Evolutionary conservation across 2,797 vertebrate genomes (phyloP).

Genomic region (Prunella strophiata): DNA sequence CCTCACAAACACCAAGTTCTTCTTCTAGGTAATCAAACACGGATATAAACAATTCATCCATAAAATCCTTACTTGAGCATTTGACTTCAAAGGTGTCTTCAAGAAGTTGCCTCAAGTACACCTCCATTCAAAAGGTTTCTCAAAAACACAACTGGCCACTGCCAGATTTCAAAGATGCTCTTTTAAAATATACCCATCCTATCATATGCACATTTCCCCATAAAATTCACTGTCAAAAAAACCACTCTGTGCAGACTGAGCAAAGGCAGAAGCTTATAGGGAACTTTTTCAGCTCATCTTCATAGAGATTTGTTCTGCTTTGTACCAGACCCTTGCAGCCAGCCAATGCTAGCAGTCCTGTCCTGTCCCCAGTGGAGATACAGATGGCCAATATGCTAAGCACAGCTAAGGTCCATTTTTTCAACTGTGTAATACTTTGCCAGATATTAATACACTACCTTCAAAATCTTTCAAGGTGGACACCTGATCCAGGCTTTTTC

Average conservation of each 20-base stretch:
- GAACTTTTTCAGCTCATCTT: neutral
- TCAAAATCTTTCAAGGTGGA: neutral
- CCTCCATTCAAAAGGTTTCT: neutral
- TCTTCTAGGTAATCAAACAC: neutral
- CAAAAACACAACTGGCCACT: neutral
- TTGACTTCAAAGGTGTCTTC: neutral
- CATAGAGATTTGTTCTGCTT: neutral
- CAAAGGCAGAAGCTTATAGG: fast-evolving
- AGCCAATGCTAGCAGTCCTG: neutral
- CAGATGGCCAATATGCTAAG: neutral
- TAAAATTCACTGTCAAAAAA: neutral
- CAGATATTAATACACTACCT: neutral
- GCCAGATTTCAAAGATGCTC: neutral
- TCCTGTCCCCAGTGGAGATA: neutral
- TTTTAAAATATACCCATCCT: neutral
- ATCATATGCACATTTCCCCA: neutral
- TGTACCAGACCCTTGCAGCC: neutral
- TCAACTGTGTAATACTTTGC: neutral
- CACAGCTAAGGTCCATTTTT: neutral
- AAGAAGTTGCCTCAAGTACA: neutral
- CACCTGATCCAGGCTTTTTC: neutral
- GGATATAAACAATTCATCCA: neutral
- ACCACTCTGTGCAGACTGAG: neutral
- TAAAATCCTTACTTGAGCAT: neutral
- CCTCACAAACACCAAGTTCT: neutral